phyloP scores from a whole-genome alignment of 2,888 invertebrate genomes.

The Schrankia costaestrigalis region DNA sequence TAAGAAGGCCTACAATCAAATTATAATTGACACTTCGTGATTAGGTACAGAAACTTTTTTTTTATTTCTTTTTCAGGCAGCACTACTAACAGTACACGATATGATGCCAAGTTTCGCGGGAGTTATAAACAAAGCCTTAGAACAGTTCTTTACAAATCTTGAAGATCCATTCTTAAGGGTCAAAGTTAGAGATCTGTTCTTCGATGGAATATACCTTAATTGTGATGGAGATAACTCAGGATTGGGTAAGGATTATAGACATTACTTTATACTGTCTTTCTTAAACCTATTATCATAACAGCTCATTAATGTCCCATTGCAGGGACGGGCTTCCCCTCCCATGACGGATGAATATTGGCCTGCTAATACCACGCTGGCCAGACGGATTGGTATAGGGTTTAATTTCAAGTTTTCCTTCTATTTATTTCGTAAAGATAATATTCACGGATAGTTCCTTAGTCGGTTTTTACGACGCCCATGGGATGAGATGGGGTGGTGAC shows the following conservation, averaged over 20 bases:
- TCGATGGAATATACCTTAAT: conserved; percentile 77
- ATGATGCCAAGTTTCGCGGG: conserved; percentile 65
- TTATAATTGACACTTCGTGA: no score
- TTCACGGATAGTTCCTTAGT: no score
- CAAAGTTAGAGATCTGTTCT: conserved; percentile 77
- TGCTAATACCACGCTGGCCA: no score
- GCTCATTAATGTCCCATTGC: neutral
- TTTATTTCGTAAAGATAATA: no score
- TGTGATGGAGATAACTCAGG: conserved; percentile 68
- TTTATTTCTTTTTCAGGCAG: conserved; percentile 53
- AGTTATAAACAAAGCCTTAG: conserved; percentile 74
- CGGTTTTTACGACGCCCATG: no score
- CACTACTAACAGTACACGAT: conserved; percentile 60
- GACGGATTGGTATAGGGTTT: no score
- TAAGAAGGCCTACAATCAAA: no score
- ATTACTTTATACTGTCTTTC: neutral
- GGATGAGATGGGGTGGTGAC: no score
- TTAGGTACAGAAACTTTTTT: no score
- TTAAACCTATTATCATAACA: neutral
- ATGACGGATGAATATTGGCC: no score
- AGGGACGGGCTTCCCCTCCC: no score
- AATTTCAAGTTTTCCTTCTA: no score
- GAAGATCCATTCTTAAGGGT: conserved; percentile 74
- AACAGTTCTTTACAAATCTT: conserved; percentile 72
- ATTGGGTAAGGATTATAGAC: conserved; percentile 51